Evolutionary conservation across 2,797 vertebrate genomes (phyloP), one percentile per base, ranked within the genome.

Genomic region (Nothura maculosa): DNA sequence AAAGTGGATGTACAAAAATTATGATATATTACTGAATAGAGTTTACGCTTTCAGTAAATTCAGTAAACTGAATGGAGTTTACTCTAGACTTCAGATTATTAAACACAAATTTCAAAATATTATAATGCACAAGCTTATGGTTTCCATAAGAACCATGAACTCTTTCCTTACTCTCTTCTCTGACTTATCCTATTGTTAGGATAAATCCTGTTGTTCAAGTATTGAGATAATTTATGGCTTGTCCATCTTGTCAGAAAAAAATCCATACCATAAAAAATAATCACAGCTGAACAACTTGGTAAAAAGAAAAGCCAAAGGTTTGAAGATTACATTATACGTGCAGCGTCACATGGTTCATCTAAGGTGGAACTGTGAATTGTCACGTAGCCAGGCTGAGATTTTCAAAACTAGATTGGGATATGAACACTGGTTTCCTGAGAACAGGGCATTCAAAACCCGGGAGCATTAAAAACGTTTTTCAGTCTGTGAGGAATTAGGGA

Each of bases 381-480:
- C 73, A 25, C 14, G 14, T 1, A 48, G 27, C 14, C 30, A 64
- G 43, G 28, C 25, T 47, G 64, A 74, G 28, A 58, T 89, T 82
- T 68, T 64, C 25, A 72, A 34, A 57, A 70, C 43, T 72, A 1
- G 73, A 34, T 47, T 60, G 69, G 54, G 60, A 77, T 0, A 0
- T 10, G 7, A 22, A 70, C 21, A 70, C 8, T 1, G 3, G 21
- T 58, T 89, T 64, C 57, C 47, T 64, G 14, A 81, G 32, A 85
- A 68, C 6, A 68, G 73, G 24, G 30, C 36, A 38, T 70, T 87
- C 55, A 88, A 34, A 61, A 17, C 24, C 87, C 30, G 18, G 38
- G 28, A 61, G 45, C 9, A 16, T 61, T 48, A 54, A 82, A 90
- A 85, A 34, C 2, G 4, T 64, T 74, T n/a, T 19, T 68, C 30